Evolutionary conservation across 1,140 invertebrate species (phyloP).

Genomic region (Telenomus remus): DNA sequence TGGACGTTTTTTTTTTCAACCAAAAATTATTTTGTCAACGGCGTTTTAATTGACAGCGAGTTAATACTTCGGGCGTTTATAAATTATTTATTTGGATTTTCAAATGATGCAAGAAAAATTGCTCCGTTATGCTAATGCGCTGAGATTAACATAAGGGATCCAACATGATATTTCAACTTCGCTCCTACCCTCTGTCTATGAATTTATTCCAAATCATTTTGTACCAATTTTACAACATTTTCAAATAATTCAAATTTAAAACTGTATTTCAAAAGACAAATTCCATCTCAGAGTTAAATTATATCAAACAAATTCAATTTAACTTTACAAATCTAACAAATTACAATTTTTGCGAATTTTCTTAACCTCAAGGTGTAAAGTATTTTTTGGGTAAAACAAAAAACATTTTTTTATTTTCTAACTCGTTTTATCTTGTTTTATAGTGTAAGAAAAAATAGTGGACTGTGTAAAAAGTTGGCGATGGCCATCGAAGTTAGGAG

Average conservation of each 20-base stretch:
- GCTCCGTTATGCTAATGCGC: constrained; percentile 74
- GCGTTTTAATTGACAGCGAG: constrained; percentile 45
- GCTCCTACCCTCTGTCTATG: not conserved
- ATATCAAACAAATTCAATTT: too few relatives aligned
- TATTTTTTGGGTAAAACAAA: too few relatives aligned
- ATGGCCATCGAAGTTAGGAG: constrained; percentile 22
- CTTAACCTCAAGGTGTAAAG: too few relatives aligned
- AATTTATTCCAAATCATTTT: too few relatives aligned
- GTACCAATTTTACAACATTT: too few relatives aligned
- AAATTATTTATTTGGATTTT: constrained; percentile 77
- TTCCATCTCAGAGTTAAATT: too few relatives aligned
- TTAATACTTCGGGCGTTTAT: constrained; percentile 60
- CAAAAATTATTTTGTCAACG: constrained; percentile 51
- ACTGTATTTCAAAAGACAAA: too few relatives aligned
- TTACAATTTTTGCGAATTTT: too few relatives aligned
- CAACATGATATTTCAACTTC: constrained; percentile 73
- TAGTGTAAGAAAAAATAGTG: not conserved
- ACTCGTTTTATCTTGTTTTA: too few relatives aligned
- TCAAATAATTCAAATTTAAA: too few relatives aligned
- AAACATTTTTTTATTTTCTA: too few relatives aligned
- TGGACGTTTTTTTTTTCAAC: constrained; percentile 13
- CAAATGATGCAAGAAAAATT: constrained; percentile 76
- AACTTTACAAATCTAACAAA: too few relatives aligned
- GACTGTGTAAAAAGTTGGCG: not conserved
- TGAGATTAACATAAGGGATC: constrained; percentile 74